A percentile compares a stretch with the other conserved stretches of the same genome.
These are phyloP conservation scores for Psittacula derbiana DNA, from an alignment of 2,797 vertebrate species.

Conservation along the genomic window DNA sequence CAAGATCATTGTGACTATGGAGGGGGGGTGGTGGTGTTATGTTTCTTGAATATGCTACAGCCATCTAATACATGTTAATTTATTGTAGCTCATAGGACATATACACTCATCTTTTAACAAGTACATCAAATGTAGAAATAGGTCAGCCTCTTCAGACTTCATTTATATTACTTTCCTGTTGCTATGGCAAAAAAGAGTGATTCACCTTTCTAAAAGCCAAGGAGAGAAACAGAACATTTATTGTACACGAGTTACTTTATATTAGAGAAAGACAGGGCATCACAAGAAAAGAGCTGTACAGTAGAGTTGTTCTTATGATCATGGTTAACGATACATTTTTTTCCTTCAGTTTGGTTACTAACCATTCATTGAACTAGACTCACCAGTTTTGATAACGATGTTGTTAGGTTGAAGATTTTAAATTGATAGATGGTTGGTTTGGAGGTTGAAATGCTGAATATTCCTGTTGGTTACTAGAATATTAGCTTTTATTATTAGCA, in stretches of 20 bases:
- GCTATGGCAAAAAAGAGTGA: background rate
- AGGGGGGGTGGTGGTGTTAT: rapidly evolving
- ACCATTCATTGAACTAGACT: background rate
- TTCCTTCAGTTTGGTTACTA: background rate
- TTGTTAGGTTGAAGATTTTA: background rate
- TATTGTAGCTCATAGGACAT: background rate
- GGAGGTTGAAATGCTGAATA: background rate
- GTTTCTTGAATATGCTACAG: background rate
- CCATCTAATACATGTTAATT: background rate
- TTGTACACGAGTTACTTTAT: background rate
- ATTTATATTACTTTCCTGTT: conserved; percentile 3
- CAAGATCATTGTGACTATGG: background rate
- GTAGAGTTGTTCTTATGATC: background rate
- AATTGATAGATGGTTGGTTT: background rate
- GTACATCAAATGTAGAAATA: background rate
- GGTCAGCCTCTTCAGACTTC: background rate
- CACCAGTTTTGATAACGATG: background rate
- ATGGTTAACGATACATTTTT: background rate
- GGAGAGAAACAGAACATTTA: background rate
- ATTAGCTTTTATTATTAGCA: background rate
- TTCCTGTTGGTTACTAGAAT: background rate
- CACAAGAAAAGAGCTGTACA: background rate
- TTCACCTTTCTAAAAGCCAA: background rate
- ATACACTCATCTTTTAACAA: background rate
- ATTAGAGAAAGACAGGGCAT: background rate